phyloP scores from a whole-genome alignment of 2,797 vertebrate genomes.

The Tragelaphus oryx region DNA sequence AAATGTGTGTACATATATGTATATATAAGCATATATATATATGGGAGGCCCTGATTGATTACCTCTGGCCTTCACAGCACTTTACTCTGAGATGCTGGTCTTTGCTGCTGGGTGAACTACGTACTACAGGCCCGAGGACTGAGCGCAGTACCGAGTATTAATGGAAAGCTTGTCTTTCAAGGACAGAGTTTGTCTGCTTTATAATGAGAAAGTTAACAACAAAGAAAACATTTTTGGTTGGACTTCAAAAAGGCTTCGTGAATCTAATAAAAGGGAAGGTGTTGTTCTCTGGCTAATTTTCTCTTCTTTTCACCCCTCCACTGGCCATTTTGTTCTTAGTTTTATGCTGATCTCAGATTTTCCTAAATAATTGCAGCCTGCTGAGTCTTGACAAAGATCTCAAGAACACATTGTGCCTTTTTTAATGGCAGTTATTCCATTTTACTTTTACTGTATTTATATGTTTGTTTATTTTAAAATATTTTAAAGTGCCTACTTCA shows the following conservation, averaged over 20 bases:
- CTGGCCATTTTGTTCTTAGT: not conserved
- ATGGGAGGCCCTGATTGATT: not conserved
- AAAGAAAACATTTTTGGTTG: not conserved
- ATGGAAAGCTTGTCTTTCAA: not conserved
- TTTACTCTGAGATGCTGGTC: not conserved
- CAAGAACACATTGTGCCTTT: not conserved
- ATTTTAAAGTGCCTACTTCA: not conserved
- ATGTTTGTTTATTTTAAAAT: not conserved
- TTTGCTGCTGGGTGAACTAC: not conserved
- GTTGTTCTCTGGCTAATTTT: not conserved
- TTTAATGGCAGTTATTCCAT: not conserved
- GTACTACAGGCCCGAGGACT: not conserved
- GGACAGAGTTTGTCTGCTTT: not conserved
- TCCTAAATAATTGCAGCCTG: not conserved
- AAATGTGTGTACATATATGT: not conserved
- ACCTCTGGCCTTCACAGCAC: not conserved
- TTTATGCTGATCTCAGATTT: not conserved
- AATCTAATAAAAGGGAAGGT: conserved; percentile 55
- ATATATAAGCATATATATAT: not conserved
- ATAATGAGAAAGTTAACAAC: not conserved
- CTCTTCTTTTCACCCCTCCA: not conserved
- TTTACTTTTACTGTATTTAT: not conserved
- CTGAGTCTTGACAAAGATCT: not conserved
- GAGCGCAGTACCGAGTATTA: not conserved
- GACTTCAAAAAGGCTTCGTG: not conserved